These are phyloP conservation scores for Hetaerina titia DNA, from an alignment of 2,888 invertebrate species.

Conservation along the genomic window DNA sequence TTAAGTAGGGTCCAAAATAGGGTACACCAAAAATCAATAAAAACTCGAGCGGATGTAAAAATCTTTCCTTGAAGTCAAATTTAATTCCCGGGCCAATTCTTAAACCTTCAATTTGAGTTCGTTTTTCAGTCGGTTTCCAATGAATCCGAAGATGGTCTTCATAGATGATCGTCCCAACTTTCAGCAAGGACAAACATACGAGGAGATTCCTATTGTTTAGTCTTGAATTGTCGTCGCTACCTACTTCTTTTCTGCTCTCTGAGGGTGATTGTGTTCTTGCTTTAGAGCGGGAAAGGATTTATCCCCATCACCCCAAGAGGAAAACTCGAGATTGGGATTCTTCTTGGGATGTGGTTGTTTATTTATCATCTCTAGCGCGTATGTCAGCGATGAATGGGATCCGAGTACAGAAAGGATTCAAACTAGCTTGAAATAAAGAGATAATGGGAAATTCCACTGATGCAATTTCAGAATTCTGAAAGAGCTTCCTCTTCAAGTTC, in stretches of 20 bases:
- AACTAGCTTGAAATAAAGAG: neutral
- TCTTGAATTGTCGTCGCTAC: neutral
- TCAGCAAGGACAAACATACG: neutral
- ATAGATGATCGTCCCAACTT: neutral
- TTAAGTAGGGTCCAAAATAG: too few relatives aligned
- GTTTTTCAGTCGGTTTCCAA: neutral
- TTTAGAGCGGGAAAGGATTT: neutral
- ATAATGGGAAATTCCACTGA: neutral
- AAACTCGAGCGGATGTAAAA: neutral
- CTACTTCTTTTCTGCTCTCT: neutral
- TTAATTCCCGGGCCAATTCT: neutral
- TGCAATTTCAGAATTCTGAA: neutral
- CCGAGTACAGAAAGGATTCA: neutral
- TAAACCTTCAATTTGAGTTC: neutral
- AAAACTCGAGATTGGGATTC: neutral
- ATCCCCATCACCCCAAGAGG: neutral
- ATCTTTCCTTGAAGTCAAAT: neutral
- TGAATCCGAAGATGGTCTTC: neutral
- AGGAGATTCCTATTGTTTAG: neutral
- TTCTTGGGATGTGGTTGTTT: neutral
- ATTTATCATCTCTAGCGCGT: neutral
- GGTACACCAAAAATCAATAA: neutral
- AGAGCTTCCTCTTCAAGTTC: too few relatives aligned
- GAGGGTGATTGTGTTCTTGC: neutral
- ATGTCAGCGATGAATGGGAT: neutral